A percentile compares a stretch with the other conserved stretches of the same genome.
Conservation (phyloP, 2,888 invertebrate species). For the Tipula unca region DNA sequence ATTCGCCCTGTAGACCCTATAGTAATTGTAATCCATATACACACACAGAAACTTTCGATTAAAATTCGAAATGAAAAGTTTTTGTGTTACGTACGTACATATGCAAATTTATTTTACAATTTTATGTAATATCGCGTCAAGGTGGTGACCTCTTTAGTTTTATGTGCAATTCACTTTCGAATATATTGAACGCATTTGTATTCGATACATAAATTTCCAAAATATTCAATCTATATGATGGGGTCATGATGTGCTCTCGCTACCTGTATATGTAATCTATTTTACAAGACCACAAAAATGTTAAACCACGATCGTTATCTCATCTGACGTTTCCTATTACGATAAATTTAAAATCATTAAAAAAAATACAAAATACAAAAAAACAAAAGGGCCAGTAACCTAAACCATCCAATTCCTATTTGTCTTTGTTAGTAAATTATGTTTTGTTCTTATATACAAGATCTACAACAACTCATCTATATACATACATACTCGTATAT, state of each 20-base stretch:
- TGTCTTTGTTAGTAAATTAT: not conserved
- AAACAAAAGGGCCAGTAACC: not conserved
- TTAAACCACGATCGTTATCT: not conserved
- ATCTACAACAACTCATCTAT: too few relatives aligned
- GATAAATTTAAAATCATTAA: not conserved
- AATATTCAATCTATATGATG: too few relatives aligned
- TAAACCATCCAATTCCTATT: not conserved
- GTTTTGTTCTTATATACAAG: not conserved
- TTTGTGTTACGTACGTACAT: not conserved
- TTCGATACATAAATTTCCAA: not conserved
- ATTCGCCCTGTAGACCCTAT: not conserved
- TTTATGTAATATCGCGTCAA: not conserved
- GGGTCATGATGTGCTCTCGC: too few relatives aligned
- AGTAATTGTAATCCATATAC: not conserved
- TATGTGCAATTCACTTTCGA: not conserved
- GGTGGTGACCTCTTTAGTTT: not conserved
- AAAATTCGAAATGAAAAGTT: not conserved
- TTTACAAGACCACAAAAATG: not conserved
- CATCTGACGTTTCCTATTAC: not conserved
- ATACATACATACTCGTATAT: too few relatives aligned
- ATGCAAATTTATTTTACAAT: not conserved
- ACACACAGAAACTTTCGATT: not conserved
- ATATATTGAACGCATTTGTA: not conserved
- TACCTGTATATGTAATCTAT: too few relatives aligned
- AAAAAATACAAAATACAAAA: too few relatives aligned